Base-by-base conservation (phyloP, 2,797 vertebrate genomes). In the Rachycentron canadum region DNA sequence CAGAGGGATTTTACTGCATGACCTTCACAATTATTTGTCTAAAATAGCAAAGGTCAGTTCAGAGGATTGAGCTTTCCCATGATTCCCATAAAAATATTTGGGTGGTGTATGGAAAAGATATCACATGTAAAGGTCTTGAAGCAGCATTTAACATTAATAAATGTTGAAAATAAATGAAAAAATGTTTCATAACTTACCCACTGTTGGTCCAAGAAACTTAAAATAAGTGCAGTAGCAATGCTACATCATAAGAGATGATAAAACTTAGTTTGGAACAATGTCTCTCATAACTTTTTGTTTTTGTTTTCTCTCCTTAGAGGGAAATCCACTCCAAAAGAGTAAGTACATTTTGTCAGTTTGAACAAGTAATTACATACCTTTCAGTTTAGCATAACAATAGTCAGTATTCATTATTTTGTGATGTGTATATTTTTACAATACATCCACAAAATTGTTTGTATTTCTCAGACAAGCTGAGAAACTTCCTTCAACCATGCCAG, bases 141-240 rank as follows among this genome's bases (percentile, higher is more conserved):
- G 32, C 17, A 32, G 5, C 32, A 58, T 60, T 55, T 59, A 8
- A 50, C 10, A n/a, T 45, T 8, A n/a, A n/a, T 0, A 45, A 49
- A n/a, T 38, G 38, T 58, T 61, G 17, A 55, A 53, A 74, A 52
- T 40, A 38, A 73, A 45, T 67, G 21, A 52, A 52, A 5, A 40
- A 25, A n/a, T 0, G 58, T 58, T 32, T 43, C 21, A 50, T 2
- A 80, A 91, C 90, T 92, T 91, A 93, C 92, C 91, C 90, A 58
- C 28, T 79, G 45, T 65, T 61, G 23, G 23, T 72, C 73, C 43
- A 74, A 73, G 21, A 55, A 57, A 73, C 49, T 60, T 61, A 45
- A 78, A 67, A 80, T 13, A 76, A 47, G 6, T n/a, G 64, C 30
- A 84, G 6, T 21, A n/a, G 3, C 26, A 77, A 69, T 69, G 5